These are phyloP conservation scores for Poeciliopsis paucimaculata DNA, from an alignment of 2,797 vertebrate genomes.

Conservation along the genomic window DNA sequence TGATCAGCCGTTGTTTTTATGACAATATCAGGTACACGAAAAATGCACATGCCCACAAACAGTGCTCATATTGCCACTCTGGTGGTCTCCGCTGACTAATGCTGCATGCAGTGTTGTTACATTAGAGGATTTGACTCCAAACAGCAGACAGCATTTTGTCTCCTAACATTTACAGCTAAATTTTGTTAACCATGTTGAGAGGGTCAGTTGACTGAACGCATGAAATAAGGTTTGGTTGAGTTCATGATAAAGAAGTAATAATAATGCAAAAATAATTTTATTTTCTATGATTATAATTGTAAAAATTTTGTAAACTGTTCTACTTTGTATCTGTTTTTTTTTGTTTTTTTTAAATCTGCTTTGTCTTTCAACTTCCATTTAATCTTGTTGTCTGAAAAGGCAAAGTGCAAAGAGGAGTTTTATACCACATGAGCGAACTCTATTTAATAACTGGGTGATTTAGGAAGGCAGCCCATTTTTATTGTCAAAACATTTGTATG, in stretches of 20 bases:
- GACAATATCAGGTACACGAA: constrained; percentile 46
- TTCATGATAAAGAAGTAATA: background rate
- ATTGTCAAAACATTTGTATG: background rate
- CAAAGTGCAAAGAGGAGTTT: too few species aligned
- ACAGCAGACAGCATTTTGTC: background rate
- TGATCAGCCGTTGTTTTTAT: constrained; percentile 73
- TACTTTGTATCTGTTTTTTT: background rate
- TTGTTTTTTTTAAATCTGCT: background rate
- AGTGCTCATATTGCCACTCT: background rate
- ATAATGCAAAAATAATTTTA: background rate
- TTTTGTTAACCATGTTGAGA: background rate
- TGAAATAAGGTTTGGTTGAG: background rate
- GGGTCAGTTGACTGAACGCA: background rate
- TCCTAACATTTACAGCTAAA: background rate
- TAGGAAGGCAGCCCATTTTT: background rate
- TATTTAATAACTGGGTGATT: background rate
- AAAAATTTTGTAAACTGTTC: background rate
- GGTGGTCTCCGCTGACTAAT: constrained; percentile 6
- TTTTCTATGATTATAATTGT: background rate
- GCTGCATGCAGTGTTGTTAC: background rate
- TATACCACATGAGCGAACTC: background rate
- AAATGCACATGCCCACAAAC: constrained; percentile 4
- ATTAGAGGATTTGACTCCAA: constrained; percentile 2
- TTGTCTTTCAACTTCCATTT: background rate
- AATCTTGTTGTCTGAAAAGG: background rate